Evolutionary conservation across 2,797 vertebrate species (phyloP).

Genomic region (Gymnoscopelus braueri): DNA sequence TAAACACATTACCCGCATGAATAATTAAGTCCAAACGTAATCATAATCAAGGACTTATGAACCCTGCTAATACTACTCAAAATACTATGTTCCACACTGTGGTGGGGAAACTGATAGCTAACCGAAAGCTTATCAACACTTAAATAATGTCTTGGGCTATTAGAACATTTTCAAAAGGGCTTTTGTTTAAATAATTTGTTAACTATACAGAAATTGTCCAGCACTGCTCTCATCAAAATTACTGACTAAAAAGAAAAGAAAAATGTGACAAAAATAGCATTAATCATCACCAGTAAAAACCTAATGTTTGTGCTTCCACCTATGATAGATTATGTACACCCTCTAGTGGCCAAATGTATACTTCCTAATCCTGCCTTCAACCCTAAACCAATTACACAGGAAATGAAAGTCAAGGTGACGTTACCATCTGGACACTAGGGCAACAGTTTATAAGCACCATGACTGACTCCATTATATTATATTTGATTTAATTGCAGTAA

Average conservation of each 20-base stretch:
- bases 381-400: constrained; percentile 39
- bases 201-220: too few species aligned
- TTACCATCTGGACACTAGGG: constrained; percentile 18
- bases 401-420: constrained; percentile 19
- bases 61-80: too few species aligned
- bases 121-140: too few species aligned
- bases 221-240: too few species aligned
- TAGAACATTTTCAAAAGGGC: neutral
- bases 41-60: too few species aligned
- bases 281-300: neutral
- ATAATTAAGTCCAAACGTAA: too few species aligned
- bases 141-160: too few species aligned
- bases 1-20: too few species aligned
- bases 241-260: neutral
- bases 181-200: too few species aligned
- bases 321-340: constrained; percentile 2
- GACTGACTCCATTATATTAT: neutral
- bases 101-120: too few species aligned
- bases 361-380: constrained; percentile 28
- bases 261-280: neutral
- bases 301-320: neutral
- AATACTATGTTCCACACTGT: too few species aligned
- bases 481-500: neutral
- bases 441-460: constrained; percentile 2
- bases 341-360: constrained; percentile 36